Evolutionary conservation across 2,888 invertebrate genomes (phyloP).

Genomic region (Dryobotodes eremita): DNA sequence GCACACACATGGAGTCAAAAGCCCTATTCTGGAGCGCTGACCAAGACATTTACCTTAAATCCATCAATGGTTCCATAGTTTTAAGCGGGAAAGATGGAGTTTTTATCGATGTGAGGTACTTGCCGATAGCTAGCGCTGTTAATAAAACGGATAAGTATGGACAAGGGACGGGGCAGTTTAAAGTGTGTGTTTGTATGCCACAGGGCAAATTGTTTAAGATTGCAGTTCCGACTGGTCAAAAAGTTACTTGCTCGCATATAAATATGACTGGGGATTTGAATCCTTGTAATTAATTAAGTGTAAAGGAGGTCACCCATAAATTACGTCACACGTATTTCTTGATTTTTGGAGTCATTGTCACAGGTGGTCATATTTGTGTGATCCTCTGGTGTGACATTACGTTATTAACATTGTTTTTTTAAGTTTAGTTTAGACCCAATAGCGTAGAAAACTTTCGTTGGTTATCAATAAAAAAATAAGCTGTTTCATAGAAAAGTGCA

Average conservation of each 20-base stretch:
- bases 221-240: constrained; percentile 92
- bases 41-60: constrained; percentile 94
- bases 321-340: too few species aligned
- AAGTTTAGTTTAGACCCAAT: too few species aligned
- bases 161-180: constrained; percentile 92
- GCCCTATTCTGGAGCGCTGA: constrained; percentile 94
- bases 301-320: too few species aligned
- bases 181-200: constrained; percentile 97
- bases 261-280: constrained; percentile 91
- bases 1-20: constrained; percentile 93
- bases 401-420: too few species aligned
- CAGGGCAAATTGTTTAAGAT: constrained; percentile 95
- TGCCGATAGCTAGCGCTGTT: constrained; percentile 92
- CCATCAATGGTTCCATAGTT: constrained; percentile 94
- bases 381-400: too few species aligned
- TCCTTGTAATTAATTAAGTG: constrained; percentile 88
- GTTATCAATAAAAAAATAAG: too few species aligned
- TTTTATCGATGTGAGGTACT: constrained; percentile 92
- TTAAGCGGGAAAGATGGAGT: constrained; percentile 93
- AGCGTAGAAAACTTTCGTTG: too few species aligned
- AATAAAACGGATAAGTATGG: constrained; percentile 76
- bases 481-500: too few species aligned
- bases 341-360: too few species aligned
- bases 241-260: constrained; percentile 92
- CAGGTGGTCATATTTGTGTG: too few species aligned